Percentiles rank a stretch among this genome's conserved stretches.
Conservation (phyloP, 2,888 invertebrate genomes). For the Coronaproctus castanopsis region DNA sequence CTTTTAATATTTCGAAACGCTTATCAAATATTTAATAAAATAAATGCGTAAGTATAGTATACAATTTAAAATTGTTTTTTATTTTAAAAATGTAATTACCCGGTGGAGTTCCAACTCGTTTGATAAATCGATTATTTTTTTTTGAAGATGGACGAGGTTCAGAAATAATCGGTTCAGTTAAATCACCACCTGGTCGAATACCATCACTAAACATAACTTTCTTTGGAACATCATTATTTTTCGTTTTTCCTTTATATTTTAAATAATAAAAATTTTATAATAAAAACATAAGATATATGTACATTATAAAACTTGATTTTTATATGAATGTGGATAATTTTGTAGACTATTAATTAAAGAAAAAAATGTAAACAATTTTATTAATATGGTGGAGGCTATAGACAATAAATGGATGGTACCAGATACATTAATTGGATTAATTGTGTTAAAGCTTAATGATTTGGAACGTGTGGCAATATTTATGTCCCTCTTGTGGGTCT, state of each 20-base stretch:
- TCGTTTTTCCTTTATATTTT: conserved; percentile 18
- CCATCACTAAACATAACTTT: conserved; percentile 73
- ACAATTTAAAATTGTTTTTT: too few species aligned
- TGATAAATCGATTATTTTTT: conserved; percentile 23
- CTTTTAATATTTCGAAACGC: too few species aligned
- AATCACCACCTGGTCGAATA: conserved; percentile 66
- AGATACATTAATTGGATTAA: too few species aligned
- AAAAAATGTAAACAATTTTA: too few species aligned
- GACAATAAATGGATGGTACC: too few species aligned
- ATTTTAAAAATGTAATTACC: conserved; percentile 23
- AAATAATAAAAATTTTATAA: not conserved
- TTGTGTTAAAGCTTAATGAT: too few species aligned
- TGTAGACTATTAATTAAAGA: not conserved
- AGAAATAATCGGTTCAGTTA: conserved; percentile 54
- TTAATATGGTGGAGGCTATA: too few species aligned
- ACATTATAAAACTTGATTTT: not conserved
- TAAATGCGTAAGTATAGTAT: too few species aligned
- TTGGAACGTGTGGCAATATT: too few species aligned
- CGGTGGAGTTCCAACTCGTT: conserved; percentile 25
- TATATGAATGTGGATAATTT: not conserved
- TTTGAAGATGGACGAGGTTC: conserved; percentile 31
- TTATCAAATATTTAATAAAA: too few species aligned
- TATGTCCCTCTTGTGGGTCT: too few species aligned
- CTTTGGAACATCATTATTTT: conserved; percentile 21
- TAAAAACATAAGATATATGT: not conserved